These are phyloP conservation scores for Stichodactyla helianthus DNA, from an alignment of 64 coral and sea anemone genomes.

Conservation along the genomic window DNA sequence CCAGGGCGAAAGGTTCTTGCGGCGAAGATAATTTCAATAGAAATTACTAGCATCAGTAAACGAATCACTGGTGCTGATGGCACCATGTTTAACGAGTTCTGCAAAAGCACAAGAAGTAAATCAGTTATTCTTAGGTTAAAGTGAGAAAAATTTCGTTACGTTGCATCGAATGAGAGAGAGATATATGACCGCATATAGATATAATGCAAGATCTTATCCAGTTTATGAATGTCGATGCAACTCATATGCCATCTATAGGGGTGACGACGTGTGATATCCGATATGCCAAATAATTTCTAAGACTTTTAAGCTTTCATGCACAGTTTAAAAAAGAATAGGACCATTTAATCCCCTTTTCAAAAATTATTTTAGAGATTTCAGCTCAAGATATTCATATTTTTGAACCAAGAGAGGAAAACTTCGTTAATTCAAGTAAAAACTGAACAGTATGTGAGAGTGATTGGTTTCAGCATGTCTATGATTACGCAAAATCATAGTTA, in stretches of 20 bases:
- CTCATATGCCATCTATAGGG: not conserved
- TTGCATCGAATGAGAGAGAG: not conserved
- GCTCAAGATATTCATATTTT: not conserved
- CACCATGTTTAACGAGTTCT: not conserved
- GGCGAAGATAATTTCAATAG: not conserved
- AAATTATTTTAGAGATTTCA: not conserved
- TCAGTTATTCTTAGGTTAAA: not conserved
- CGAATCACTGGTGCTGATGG: not conserved
- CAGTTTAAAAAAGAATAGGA: no score
- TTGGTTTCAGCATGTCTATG: not conserved
- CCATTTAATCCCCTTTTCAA: not conserved
- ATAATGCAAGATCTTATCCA: no score
- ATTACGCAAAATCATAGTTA: not conserved
- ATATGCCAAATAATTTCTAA: not conserved
- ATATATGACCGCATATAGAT: no score
- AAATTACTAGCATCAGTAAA: not conserved
- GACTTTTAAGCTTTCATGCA: not conserved
- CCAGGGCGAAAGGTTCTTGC: slow-evolving; percentile 1
- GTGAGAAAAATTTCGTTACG: not conserved
- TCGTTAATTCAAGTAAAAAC: not conserved
- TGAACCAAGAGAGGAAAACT: not conserved
- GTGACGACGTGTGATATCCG: not conserved
- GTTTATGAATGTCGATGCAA: not conserved
- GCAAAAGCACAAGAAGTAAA: not conserved
- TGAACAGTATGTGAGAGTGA: not conserved